Evolutionary conservation across 2,888 invertebrate species (phyloP).

Genomic region (Thera britannica): DNA sequence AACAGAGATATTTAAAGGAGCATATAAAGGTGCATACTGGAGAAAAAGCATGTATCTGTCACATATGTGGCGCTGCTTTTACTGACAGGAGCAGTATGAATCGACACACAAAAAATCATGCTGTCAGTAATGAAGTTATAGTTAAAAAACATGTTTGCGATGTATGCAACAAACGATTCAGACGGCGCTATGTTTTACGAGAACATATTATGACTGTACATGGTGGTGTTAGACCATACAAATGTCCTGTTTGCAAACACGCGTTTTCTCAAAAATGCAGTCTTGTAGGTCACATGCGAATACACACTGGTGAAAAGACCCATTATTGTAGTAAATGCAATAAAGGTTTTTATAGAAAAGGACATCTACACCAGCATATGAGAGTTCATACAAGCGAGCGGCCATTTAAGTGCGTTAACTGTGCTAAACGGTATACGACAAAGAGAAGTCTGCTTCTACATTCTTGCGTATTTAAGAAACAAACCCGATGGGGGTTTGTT

Average conservation of each 20-base stretch:
- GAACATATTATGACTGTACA: background rate
- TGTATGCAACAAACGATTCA: slow-evolving; percentile 5
- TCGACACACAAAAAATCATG: background rate
- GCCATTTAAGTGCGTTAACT: background rate
- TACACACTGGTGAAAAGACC: slow-evolving; percentile 10
- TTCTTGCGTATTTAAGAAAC: background rate
- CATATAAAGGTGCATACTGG: background rate
- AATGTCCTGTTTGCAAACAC: slow-evolving; percentile 3
- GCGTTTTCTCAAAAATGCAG: slow-evolving; percentile 5
- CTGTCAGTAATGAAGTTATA: background rate
- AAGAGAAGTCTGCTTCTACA: background rate
- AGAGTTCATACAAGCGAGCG: background rate
- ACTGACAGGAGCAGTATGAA: background rate
- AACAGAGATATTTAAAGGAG: background rate
- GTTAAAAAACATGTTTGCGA: background rate
- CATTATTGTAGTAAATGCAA: slow-evolving; percentile 5
- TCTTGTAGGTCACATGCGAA: background rate
- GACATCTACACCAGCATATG: slow-evolving; percentile 4
- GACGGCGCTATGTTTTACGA: background rate
- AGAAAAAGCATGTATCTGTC: background rate
- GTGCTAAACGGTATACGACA: background rate
- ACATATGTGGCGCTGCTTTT: background rate
- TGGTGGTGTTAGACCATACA: background rate
- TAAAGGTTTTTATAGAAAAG: slow-evolving; percentile 8
- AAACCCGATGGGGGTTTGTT: too few species aligned